Evolutionary conservation across 2,888 invertebrate species (phyloP).

Genomic region (Auanema sp.): DNA sequence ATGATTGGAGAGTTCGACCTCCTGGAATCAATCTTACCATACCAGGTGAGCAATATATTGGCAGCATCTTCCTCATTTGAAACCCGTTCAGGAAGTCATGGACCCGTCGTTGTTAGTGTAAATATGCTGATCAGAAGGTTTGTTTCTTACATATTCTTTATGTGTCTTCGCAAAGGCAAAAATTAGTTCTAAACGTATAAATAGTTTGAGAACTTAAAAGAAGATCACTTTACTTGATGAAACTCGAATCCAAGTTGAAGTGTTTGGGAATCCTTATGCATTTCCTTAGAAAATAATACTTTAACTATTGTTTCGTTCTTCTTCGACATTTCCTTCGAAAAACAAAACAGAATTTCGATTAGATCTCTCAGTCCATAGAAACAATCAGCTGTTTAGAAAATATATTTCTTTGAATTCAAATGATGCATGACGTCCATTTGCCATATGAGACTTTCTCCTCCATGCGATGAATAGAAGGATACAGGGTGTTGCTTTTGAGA

Average conservation of each 20-base stretch:
- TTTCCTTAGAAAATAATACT: too few species aligned
- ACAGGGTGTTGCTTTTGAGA: too few species aligned
- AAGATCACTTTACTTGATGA: not conserved
- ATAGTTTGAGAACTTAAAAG: not conserved
- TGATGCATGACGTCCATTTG: too few species aligned
- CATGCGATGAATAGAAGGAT: too few species aligned
- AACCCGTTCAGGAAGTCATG: conserved; percentile 25
- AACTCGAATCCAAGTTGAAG: conserved; percentile 3
- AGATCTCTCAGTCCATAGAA: not conserved
- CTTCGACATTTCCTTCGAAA: conserved; percentile 1
- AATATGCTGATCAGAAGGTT: conserved; percentile 61
- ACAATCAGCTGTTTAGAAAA: not conserved
- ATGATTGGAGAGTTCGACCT: conserved; percentile 63
- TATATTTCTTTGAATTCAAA: too few species aligned
- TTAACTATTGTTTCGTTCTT: not conserved
- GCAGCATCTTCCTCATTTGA: not conserved
- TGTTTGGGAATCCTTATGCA: too few species aligned
- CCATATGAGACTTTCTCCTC: too few species aligned
- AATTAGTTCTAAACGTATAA: not conserved
- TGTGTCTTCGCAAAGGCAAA: too few species aligned
- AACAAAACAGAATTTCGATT: not conserved
- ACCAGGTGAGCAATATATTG: not conserved
- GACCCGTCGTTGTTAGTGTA: conserved; percentile 59
- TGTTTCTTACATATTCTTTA: conserved; percentile 3
- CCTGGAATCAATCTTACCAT: conserved; percentile 56